A percentile compares a stretch with the other conserved stretches of the same genome.
These are phyloP conservation scores for Leucoma salicis DNA, from an alignment of 2,888 invertebrate genomes.

Conservation along the genomic window DNA sequence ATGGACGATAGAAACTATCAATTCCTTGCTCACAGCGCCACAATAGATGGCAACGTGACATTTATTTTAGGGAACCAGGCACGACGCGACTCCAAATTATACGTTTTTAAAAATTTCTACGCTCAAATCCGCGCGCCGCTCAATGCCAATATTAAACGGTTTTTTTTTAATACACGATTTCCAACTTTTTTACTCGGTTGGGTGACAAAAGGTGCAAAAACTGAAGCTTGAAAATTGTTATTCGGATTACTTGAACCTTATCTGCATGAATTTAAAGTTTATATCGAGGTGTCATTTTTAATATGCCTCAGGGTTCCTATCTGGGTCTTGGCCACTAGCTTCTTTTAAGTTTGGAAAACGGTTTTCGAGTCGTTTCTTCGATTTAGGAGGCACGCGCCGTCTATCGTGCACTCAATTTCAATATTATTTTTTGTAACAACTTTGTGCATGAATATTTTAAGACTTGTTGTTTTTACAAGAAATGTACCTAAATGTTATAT, in stretches of 20 bases:
- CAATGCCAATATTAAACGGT: conserved; percentile 77
- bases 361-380: conserved; percentile 49
- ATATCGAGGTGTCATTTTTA: conserved; percentile 33
- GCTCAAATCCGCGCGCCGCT: conserved; percentile 61
- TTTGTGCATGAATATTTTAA: conserved; percentile 13
- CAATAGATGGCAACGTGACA: conserved; percentile 43
- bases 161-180: conserved; percentile 77
- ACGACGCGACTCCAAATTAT: conserved; percentile 52
- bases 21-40: conserved; percentile 36
- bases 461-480: no score
- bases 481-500: no score
- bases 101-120: conserved; percentile 59
- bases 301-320: conserved; percentile 33
- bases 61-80: conserved; percentile 42
- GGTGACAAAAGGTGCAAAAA: conserved; percentile 72
- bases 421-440: conserved; percentile 30
- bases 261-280: conserved; percentile 33
- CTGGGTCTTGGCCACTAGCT: conserved; percentile 67
- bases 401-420: conserved; percentile 50
- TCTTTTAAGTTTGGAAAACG: conserved; percentile 58
- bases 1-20: conserved; percentile 38
- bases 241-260: conserved; percentile 35
- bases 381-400: conserved; percentile 63
- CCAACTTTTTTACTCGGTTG: conserved; percentile 68
- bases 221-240: conserved; percentile 29